Percentiles rank a stretch among this genome's conserved stretches.
Conservation (phyloP, 1,140 invertebrate species). For the Drosophila pruinosa region DNA sequence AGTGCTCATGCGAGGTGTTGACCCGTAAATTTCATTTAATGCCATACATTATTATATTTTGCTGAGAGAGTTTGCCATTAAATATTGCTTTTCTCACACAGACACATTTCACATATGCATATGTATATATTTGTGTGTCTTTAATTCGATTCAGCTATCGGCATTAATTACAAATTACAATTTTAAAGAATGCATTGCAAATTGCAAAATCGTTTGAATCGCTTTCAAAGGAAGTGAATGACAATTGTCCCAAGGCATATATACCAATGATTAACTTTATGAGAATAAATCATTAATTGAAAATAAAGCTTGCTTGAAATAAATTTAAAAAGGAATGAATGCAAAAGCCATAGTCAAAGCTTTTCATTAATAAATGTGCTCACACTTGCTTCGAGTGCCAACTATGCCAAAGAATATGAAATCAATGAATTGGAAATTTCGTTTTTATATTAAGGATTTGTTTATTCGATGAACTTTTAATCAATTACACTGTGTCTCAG, state of each 20-base stretch:
- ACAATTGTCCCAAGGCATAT: neutral
- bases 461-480: constrained; percentile 11
- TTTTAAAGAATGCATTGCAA: constrained; percentile 10
- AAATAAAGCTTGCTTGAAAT: too few species aligned
- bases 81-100: neutral
- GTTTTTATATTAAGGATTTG: constrained; percentile 17
- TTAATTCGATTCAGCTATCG: constrained; percentile 2
- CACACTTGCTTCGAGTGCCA: neutral
- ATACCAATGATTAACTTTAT: neutral
- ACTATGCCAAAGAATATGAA: neutral
- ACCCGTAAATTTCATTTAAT: constrained; percentile 66
- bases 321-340: neutral
- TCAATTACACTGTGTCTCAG: constrained; percentile 55
- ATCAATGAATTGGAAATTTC: constrained; percentile 1
- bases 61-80: constrained; percentile 36
- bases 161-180: constrained; percentile 29
- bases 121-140: constrained; percentile 6
- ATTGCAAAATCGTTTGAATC: neutral
- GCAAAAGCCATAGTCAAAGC: neutral
- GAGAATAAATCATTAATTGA: too few species aligned
- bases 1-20: constrained; percentile 37
- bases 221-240: neutral
- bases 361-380: too few species aligned
- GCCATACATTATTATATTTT: constrained; percentile 50
- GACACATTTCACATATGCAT: neutral